Percentiles rank a stretch among this genome's conserved stretches.
Conservation (phyloP, 1,140 invertebrate genomes). For the Heliconius nattereri region DNA sequence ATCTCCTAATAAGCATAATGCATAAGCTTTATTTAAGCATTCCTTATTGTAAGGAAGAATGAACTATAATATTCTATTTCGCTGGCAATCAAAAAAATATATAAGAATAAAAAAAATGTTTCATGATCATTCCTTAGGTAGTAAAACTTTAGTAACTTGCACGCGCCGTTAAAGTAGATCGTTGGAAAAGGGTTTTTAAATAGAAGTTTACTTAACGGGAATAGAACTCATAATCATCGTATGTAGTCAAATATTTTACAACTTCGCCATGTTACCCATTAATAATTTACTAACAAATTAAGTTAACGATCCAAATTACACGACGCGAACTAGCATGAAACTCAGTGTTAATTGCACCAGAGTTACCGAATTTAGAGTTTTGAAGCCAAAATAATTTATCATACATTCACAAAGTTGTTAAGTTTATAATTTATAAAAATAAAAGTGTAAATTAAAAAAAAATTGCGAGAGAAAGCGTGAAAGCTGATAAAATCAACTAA, state of each 20-base stretch:
- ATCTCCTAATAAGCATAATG: too few species aligned
- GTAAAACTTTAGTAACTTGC: too few species aligned
- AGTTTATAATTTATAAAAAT: not conserved
- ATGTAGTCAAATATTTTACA: not conserved
- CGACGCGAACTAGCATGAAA: not conserved
- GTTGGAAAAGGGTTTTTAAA: too few species aligned
- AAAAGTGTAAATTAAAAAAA: not conserved
- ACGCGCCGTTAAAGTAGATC: too few species aligned
- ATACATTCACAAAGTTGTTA: not conserved
- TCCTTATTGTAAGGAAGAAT: too few species aligned
- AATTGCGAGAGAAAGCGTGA: not conserved
- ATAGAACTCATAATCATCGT: not conserved
- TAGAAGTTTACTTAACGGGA: not conserved
- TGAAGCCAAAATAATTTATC: not conserved
- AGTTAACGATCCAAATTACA: conserved; percentile 3
- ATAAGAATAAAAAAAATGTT: too few species aligned
- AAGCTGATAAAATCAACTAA: not conserved
- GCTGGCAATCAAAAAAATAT: too few species aligned
- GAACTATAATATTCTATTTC: too few species aligned
- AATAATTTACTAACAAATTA: conserved; percentile 6
- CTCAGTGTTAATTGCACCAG: not conserved
- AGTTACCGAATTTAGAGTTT: not conserved
- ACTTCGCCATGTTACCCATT: not conserved
- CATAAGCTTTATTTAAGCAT: too few species aligned
- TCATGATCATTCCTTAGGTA: too few species aligned